These are phyloP conservation scores for Catalaphyllia jardinei DNA, from an alignment of 64 coral and sea anemone species.

Conservation along the genomic window DNA sequence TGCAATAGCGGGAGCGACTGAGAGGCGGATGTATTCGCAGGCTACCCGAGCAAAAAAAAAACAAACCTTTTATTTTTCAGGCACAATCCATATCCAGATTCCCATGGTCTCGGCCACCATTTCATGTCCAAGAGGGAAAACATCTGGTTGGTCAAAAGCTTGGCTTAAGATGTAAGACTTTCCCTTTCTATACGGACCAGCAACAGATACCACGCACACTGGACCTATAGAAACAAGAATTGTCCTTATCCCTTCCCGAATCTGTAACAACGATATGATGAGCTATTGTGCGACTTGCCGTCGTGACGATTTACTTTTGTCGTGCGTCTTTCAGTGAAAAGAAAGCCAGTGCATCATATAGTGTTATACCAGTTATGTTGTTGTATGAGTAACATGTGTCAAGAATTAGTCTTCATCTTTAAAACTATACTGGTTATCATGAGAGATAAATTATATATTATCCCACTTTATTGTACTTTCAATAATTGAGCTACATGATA, in stretches of 20 bases:
- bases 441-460: too few species aligned
- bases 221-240: constrained; percentile 25
- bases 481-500: too few species aligned
- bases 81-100: constrained; percentile 14
- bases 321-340: not conserved
- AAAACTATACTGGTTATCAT: too few species aligned
- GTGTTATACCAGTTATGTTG: not conserved
- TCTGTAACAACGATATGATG: not conserved
- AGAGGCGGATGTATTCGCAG: too few species aligned
- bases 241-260: not conserved
- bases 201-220: not conserved
- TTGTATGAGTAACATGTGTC: not conserved
- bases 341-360: too few species aligned
- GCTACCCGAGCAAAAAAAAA: not conserved
- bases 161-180: constrained; percentile 7
- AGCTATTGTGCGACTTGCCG: not conserved
- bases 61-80: constrained; percentile 4
- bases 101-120: constrained; percentile 4
- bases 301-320: not conserved
- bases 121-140: constrained; percentile 21
- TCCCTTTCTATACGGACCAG: not conserved
- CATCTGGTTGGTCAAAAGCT: not conserved
- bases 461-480: too few species aligned
- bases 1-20: too few species aligned
- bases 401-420: not conserved